A percentile compares a stretch with the other conserved stretches of the same genome.
These are phyloP conservation scores for Centrocercus urophasianus DNA, from an alignment of 2,113 vertebrate species.

Conservation along the genomic window DNA sequence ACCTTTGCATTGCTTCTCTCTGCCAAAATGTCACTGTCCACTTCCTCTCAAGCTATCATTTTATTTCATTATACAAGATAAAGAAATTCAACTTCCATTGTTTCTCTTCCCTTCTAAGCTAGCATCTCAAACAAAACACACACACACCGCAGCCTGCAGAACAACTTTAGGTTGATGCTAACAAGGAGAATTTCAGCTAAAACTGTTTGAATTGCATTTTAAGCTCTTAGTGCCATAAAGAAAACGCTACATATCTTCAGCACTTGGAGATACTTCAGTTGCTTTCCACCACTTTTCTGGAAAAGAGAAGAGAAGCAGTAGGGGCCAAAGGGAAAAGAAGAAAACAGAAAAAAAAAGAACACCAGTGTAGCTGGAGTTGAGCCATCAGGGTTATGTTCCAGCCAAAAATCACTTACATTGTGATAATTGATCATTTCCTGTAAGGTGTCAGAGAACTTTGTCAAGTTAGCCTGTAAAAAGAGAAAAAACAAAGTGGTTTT, in stretches of 20 bases:
- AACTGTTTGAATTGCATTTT: not conserved
- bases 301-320: not conserved
- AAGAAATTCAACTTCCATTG: not conserved
- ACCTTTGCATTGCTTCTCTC: not conserved
- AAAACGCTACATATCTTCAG: not conserved
- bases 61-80: not conserved
- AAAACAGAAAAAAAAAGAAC: not conserved
- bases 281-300: not conserved
- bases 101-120: not conserved
- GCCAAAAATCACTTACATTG: slow-evolving; percentile 83
- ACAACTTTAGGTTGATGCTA: not conserved
- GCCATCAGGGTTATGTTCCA: not conserved
- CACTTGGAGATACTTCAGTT: not conserved
- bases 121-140: not conserved
- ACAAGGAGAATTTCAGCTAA: not conserved
- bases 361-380: not conserved
- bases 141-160: not conserved
- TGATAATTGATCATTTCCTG: slow-evolving; percentile 99
- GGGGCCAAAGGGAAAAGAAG: not conserved
- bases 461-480: slow-evolving; percentile 86
- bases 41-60: not conserved
- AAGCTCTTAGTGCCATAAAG: not conserved
- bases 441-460: slow-evolving; percentile 94
- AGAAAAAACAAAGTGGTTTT: slow-evolving; percentile 19
- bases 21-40: not conserved